These are phyloP conservation scores for Ameiurus melas DNA, from an alignment of 2,113 vertebrate genomes.

Conservation along the genomic window DNA sequence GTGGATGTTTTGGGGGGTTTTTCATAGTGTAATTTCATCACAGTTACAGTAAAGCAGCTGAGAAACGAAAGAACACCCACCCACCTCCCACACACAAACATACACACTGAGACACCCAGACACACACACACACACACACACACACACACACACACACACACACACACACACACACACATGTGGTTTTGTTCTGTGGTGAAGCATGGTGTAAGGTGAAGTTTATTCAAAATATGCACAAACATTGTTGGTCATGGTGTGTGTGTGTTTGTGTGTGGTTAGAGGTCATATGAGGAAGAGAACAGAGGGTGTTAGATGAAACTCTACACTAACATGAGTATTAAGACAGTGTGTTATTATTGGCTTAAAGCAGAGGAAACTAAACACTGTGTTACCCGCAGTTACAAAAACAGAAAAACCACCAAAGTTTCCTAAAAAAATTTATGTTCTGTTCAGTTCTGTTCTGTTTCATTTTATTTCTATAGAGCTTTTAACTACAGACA, in stretches of 20 bases:
- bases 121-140: neutral
- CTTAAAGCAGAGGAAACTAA: neutral
- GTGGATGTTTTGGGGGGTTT: neutral
- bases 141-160: neutral
- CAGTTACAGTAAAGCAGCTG: constrained; percentile 20
- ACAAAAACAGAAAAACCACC: neutral
- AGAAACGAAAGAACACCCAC: neutral
- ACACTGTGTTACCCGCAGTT: neutral
- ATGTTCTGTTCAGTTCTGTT: too few relatives aligned
- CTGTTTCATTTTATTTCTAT: neutral
- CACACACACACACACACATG: neutral
- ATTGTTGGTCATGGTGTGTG: neutral
- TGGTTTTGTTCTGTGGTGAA: neutral
- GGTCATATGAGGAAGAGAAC: neutral
- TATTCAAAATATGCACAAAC: neutral
- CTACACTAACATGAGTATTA: neutral
- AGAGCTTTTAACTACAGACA: neutral
- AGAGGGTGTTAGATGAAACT: neutral
- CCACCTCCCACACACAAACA: neutral
- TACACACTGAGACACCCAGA: too few relatives aligned
- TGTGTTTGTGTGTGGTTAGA: constrained; percentile 15
- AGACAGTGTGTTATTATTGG: neutral
- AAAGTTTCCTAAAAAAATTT: too few relatives aligned
- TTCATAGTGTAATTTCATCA: neutral
- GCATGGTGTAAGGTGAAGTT: neutral